phyloP scores from a whole-genome alignment of 1,140 invertebrate genomes.

The Pseudobourletiella spinata region DNA sequence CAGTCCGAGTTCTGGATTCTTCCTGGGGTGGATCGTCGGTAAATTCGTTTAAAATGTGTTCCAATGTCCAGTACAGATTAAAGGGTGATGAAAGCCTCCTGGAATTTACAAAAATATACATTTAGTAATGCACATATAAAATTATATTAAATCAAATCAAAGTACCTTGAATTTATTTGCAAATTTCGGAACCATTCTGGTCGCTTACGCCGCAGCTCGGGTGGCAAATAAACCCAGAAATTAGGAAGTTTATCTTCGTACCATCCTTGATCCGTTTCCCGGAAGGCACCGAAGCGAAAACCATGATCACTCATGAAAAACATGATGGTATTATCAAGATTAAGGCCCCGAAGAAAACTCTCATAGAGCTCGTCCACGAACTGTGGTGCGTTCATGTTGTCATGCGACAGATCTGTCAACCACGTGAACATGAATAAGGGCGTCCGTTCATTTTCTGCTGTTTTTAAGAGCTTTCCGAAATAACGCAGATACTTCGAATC shows the following conservation, averaged over 20 bases:
- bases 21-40: too few species aligned
- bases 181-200: neutral
- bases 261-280: slow-evolving; percentile 1
- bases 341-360: neutral
- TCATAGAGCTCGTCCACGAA: neutral
- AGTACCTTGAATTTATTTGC: too few species aligned
- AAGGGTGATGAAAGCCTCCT: too few species aligned
- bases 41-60: too few species aligned
- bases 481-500: too few species aligned
- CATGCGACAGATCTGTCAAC: slow-evolving; percentile 25
- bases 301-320: slow-evolving; percentile 34
- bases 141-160: too few species aligned
- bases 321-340: slow-evolving; percentile 26
- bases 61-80: too few species aligned
- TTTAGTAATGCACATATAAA: too few species aligned
- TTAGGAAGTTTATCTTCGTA: slow-evolving; percentile 16
- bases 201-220: neutral
- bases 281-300: neutral
- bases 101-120: too few species aligned
- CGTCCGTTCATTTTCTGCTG: neutral
- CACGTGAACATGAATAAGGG: slow-evolving; percentile 23
- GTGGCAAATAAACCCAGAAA: neutral
- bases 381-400: slow-evolving; percentile 3
- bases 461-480: neutral
- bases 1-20: too few species aligned